A percentile compares a stretch with the other conserved stretches of the same genome.
Evolutionary conservation across 1,140 invertebrate genomes (phyloP).

Genomic region (Pentalonia nigronervosa): DNA sequence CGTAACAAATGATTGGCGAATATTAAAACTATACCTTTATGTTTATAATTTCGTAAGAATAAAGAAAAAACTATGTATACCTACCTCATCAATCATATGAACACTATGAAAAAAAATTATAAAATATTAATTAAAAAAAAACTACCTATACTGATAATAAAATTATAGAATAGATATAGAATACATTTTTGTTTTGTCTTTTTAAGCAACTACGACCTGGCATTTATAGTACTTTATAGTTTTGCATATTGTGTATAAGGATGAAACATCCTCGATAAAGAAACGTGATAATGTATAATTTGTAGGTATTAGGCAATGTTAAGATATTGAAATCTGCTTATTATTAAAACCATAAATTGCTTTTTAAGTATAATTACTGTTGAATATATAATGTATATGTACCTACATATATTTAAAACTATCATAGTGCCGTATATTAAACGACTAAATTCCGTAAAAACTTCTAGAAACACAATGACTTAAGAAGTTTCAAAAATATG

Average conservation of each 20-base stretch:
- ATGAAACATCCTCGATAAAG: not conserved
- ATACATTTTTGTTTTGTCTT: not conserved
- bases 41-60: not conserved
- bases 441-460: not conserved
- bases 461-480: not conserved
- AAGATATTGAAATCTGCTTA: not conserved
- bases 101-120: not conserved
- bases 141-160: not conserved
- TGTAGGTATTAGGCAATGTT: not conserved
- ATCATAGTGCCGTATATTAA: not conserved
- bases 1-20: not conserved
- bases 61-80: not conserved
- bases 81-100: no score
- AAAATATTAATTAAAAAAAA: not conserved
- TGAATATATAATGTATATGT: not conserved
- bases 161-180: not conserved
- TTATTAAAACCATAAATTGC: not conserved
- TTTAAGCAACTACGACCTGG: not conserved
- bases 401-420: not conserved
- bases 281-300: constrained; percentile 13
- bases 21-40: not conserved
- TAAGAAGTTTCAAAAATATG: not conserved
- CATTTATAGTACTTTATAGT: not conserved
- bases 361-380: not conserved
- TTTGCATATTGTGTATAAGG: not conserved